Conservation (phyloP, 1,140 invertebrate species). For the Conus betulinus region DNA sequence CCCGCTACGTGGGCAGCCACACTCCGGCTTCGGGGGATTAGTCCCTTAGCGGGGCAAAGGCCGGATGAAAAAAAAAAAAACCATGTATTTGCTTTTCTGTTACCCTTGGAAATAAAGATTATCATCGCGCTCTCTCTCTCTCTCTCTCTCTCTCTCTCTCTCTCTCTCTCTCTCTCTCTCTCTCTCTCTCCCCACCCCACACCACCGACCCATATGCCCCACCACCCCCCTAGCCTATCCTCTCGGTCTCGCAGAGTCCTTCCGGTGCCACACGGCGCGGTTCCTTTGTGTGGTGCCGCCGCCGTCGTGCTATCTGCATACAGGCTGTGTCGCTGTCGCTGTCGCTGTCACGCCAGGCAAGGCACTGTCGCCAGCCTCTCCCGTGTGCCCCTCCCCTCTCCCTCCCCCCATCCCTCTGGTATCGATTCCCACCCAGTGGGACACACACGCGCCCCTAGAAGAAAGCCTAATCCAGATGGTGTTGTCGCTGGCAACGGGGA, state of each 20-base stretch:
- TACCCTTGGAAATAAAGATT: too few relatives aligned
- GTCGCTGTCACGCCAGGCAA: neutral
- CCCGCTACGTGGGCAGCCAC: too few relatives aligned
- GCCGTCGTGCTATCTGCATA: too few relatives aligned
- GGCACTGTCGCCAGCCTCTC: neutral
- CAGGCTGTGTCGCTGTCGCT: neutral
- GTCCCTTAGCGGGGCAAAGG: too few relatives aligned
- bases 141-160: conserved; percentile 1
- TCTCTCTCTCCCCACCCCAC: conserved; percentile 15
- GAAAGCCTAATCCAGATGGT: too few relatives aligned
- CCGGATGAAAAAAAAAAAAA: too few relatives aligned
- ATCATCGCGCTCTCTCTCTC: neutral
- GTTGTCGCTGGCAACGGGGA: too few relatives aligned
- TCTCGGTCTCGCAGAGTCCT: neutral
- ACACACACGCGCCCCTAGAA: too few relatives aligned
- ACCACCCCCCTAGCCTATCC: neutral
- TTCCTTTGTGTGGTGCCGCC: neutral
- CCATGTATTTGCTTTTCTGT: too few relatives aligned
- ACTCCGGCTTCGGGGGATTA: too few relatives aligned
- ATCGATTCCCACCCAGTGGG: too few relatives aligned
- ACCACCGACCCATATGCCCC: neutral
- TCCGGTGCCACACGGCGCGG: neutral
- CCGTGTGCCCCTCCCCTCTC: neutral
- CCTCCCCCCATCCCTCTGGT: neutral
- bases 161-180: conserved; percentile 18